Base-by-base conservation (phyloP, 2,797 vertebrate genomes). In the Gila robusta region DNA sequence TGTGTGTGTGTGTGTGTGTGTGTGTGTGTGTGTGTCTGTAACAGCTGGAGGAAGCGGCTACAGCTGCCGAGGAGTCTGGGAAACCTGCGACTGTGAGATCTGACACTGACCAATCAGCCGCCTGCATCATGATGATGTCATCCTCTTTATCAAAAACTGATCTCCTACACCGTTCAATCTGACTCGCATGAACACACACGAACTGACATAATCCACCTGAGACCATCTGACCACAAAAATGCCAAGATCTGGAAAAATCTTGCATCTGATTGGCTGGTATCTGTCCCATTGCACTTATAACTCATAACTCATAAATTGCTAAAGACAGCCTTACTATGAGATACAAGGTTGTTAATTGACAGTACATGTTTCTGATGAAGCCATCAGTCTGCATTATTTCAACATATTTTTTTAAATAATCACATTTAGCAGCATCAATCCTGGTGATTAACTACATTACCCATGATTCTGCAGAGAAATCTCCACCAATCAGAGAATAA, bases 41-140 rank as follows among this genome's bases (percentile, higher is more conserved):
- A 95, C 94, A 95, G 93, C 94, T 95, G 94, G 94, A 93, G 91
- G 93, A 86, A 92, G 91, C 90, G 91, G 92, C 91, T 93, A 91
- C 94, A 94, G 94, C 94, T 95, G 94, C 92, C 90, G 86, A 91
- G 89, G 85, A 90, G 88, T 86, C 88, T 90, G 88, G 82, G 85
- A 88, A 90, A 84, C 84, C 88, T 86, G 79, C 62, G 59, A 73
- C 86, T 39, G 6, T 80, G 77, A 77, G 79, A 54, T 83, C 74
- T 79, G 64, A 71, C 76, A 79, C 52, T 44, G 83, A 70, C 76
- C 83, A 85, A 85, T 85, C 17, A 85, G 52, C 37, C 5, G 66
- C 8, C 66, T 32, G 76, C 49, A 16, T n/a, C 52, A 0, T 11
- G 4, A 44, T 79, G 73, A 77, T 21, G 23, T 84, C 82, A 77